Percentiles rank a stretch among this genome's conserved stretches.
These are phyloP conservation scores for Brachypodius melanocephalos DNA, from an alignment of 2,113 vertebrate species.

Conservation along the genomic window DNA sequence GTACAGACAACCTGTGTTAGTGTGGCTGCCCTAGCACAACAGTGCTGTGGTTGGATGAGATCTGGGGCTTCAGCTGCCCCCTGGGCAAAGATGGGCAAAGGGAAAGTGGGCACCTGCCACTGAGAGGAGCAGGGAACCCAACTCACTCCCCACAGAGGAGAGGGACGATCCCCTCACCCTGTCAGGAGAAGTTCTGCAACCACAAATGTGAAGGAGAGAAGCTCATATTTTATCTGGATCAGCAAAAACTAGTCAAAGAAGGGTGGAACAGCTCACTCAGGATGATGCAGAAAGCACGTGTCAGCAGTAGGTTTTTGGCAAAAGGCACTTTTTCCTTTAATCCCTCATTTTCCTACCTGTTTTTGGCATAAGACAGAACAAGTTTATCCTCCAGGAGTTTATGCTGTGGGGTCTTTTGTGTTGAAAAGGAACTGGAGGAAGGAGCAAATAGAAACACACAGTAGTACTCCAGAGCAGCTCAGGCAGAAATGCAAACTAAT, in stretches of 20 bases:
- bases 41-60: not conserved
- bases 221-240: not conserved
- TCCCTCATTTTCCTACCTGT: not conserved
- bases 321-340: not conserved
- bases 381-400: not conserved
- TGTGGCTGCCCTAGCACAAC: not conserved
- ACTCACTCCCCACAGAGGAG: rapidly evolving
- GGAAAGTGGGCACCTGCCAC: not conserved
- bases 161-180: rapidly evolving
- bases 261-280: not conserved
- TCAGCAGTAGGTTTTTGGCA: not conserved
- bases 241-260: not conserved
- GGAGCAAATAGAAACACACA: not conserved
- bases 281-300: not conserved
- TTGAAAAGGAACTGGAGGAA: not conserved
- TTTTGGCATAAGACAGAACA: not conserved
- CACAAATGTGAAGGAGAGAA: not conserved
- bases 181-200: not conserved
- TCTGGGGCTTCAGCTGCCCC: not conserved
- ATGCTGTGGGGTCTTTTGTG: not conserved
- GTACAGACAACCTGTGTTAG: rapidly evolving
- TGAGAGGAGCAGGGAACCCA: rapidly evolving
- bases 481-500: slow-evolving; percentile 52
- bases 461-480: not conserved
- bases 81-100: not conserved